phyloP scores from a whole-genome alignment of 1,140 invertebrate genomes.

The Drosophila cardini region DNA sequence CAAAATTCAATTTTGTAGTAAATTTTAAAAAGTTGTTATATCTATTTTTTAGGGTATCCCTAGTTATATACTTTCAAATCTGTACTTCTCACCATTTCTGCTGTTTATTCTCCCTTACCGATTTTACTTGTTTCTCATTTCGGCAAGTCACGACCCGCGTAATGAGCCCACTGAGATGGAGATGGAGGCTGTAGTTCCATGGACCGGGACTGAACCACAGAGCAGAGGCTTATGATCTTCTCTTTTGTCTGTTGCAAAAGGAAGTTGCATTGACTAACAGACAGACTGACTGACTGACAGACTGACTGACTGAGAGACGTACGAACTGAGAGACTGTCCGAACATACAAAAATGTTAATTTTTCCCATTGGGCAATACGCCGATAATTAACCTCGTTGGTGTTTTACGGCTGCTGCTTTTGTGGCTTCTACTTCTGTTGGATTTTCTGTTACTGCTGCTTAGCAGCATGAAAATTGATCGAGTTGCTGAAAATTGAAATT shows the following conservation, averaged over 20 bases:
- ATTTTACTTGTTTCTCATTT: constrained; percentile 81
- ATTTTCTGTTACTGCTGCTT: constrained; percentile 10
- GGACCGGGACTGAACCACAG: constrained; percentile 21
- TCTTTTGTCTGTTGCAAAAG: constrained; percentile 60
- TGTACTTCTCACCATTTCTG: background rate
- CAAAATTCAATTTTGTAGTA: background rate
- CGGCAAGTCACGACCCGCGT: constrained; percentile 82
- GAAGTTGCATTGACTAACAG: constrained; percentile 54
- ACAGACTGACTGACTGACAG: constrained; percentile 25
- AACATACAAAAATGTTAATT: constrained; percentile 71
- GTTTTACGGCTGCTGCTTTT: constrained; percentile 30
- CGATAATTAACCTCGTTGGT: constrained; percentile 78
- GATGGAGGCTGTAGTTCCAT: constrained; percentile 20
- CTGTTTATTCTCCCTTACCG: constrained; percentile 53
- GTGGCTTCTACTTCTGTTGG: background rate
- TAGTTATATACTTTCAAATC: background rate
- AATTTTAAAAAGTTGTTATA: background rate
- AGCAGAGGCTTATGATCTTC: constrained; percentile 58
- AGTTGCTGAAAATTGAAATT: constrained; percentile 62
- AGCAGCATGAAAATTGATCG: constrained; percentile 64
- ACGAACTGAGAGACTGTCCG: constrained; percentile 31
- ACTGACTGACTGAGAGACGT: constrained; percentile 24
- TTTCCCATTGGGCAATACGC: constrained; percentile 72
- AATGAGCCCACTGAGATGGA: constrained; percentile 61
- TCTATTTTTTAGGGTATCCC: constrained; percentile 8